Evolutionary conservation across 2,113 vertebrate species (phyloP), one percentile per base, ranked within the genome.

Genomic region (Saguinus midas): DNA sequence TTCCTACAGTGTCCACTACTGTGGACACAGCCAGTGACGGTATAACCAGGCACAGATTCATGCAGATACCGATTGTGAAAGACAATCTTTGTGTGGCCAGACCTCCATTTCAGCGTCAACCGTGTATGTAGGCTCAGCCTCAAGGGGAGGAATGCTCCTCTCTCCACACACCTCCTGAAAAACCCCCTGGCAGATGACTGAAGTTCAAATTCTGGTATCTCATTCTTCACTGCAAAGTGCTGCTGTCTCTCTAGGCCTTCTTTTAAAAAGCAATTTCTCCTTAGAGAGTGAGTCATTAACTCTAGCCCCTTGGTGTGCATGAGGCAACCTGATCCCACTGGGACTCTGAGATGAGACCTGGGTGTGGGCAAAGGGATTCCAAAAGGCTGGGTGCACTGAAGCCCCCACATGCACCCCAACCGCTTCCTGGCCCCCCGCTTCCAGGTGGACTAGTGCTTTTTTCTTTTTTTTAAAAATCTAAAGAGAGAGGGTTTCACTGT

Each of bases 181-280:
- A 66, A 40, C 11, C 11, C 40, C 57, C n/a, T 84, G 25, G 79
- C 35, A 57, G 21, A 32, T 64, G 78, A 50, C 70, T 72, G 17
- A 84, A 48, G 43, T 76, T 87, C 88, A 82, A 75, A 58, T 78
- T 35, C 64, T 76, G 23, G 61, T n/a, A 40, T 75, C 84, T 78
- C 3, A 17, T 45, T 21, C 92, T 57, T 92, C 70, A 55, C 57
- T 66, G 29, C 32, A 27, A 57, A 78, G 40, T 43, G 17, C 61
- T 82, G 29, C 57, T 45, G 18, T 84, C 52, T 91, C 32, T 37
- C 32, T 35, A 83, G 40, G 55, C 10, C 43, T 89, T 29, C 45
- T 81, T 94, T 81, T 50, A 73, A 92, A 91, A 92, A 58, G 32
- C 17, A 95, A n/a, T 75, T 45, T 29, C 43, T 90, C 58, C 58